Conservation (phyloP, 53 echinoderm and acorn worm genomes). For the Paracentrotus lividus region DNA sequence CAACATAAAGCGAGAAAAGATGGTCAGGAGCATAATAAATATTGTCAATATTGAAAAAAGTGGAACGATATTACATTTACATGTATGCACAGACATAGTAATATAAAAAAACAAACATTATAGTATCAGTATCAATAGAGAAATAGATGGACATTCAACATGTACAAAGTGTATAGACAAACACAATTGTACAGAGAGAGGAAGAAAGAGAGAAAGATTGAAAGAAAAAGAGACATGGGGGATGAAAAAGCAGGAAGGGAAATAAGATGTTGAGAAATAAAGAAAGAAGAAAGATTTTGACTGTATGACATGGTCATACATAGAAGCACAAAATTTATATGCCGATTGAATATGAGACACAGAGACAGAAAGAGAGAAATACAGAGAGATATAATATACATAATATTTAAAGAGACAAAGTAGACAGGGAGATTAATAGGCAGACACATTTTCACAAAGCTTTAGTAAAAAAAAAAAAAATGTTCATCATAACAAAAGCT, state of each 20-base stretch:
- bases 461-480: not conserved
- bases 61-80: not conserved
- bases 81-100: too few relatives aligned
- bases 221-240: not conserved
- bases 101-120: not conserved
- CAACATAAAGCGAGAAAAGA: not conserved
- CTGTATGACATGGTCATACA: too few relatives aligned
- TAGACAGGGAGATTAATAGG: not conserved
- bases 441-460: not conserved
- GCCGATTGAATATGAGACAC: not conserved
- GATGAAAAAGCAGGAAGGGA: not conserved
- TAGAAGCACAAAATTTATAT: too few relatives aligned
- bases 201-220: not conserved
- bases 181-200: not conserved
- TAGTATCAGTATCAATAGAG: not conserved
- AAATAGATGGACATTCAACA: not conserved
- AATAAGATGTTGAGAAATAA: too few relatives aligned
- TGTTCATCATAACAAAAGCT: not conserved
- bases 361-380: not conserved
- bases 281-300: not conserved
- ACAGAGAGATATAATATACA: not conserved
- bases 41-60: too few relatives aligned
- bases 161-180: not conserved
- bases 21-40: not conserved
- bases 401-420: too few relatives aligned